phyloP scores from a whole-genome alignment of 2,113 vertebrate species.

The Spilogale gracilis region DNA sequence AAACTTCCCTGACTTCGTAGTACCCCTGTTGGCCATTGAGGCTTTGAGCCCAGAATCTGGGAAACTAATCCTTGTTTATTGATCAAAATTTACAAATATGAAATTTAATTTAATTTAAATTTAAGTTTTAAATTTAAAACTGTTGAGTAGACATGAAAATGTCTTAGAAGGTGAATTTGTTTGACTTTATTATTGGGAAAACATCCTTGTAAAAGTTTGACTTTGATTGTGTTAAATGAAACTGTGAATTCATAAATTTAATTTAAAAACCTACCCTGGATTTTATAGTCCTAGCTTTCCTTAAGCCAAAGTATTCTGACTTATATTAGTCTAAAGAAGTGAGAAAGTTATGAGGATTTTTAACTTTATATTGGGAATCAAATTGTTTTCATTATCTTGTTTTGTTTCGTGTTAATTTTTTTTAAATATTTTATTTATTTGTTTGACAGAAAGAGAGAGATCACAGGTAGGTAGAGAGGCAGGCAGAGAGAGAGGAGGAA shows the following conservation, averaged over 20 bases:
- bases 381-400: not conserved
- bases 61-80: constrained; percentile 6
- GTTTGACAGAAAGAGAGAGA: no score
- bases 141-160: constrained; percentile 37
- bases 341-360: not conserved
- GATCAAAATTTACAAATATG: constrained; percentile 19
- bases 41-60: not conserved
- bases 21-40: not conserved
- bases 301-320: constrained; percentile 41
- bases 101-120: constrained; percentile 34
- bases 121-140: not conserved
- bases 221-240: constrained; percentile 69
- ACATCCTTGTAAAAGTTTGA: constrained; percentile 10
- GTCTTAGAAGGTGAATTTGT: constrained; percentile 43
- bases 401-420: not conserved
- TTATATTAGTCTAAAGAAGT: not conserved
- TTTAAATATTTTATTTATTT: no score
- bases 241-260: constrained; percentile 57
- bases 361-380: not conserved
- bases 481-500: no score
- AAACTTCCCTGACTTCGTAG: not conserved
- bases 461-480: no score
- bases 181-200: constrained; percentile 61
- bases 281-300: constrained; percentile 54
- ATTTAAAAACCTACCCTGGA: constrained; percentile 23